phyloP scores from a whole-genome alignment of 2,888 invertebrate genomes.

The Notodonta dromedarius region DNA sequence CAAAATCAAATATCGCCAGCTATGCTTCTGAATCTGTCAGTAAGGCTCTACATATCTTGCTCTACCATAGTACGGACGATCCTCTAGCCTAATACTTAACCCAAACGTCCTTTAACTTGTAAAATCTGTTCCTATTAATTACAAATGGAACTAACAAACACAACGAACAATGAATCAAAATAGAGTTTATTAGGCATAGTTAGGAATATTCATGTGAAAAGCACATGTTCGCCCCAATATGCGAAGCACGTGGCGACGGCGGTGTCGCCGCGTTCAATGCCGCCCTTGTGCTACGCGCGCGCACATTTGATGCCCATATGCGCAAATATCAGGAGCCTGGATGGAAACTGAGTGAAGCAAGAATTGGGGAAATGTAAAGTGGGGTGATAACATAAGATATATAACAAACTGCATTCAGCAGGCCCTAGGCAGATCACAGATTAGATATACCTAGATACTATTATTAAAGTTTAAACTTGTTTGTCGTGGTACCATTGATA shows the following conservation, averaged over 20 bases:
- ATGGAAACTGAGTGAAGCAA: not conserved
- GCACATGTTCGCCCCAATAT: conserved; percentile 62
- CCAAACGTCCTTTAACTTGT: too few species aligned
- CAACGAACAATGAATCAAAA: conserved; percentile 36
- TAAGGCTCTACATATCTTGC: too few species aligned
- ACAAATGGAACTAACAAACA: conserved; percentile 16
- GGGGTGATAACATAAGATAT: too few species aligned
- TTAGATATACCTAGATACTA: too few species aligned
- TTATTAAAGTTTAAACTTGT: too few species aligned
- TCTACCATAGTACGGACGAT: too few species aligned
- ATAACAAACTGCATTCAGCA: too few species aligned
- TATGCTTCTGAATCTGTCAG: too few species aligned
- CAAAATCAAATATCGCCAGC: not conserved
- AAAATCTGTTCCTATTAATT: too few species aligned
- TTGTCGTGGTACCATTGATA: too few species aligned
- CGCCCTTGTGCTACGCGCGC: conserved; percentile 64
- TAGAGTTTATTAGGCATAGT: conserved; percentile 34
- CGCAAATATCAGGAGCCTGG: conserved; percentile 23
- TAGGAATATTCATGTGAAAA: conserved; percentile 11
- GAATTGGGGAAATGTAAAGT: not conserved
- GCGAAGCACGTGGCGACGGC: conserved; percentile 68
- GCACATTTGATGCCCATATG: conserved; percentile 72
- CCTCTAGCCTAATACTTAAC: too few species aligned
- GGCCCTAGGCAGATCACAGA: too few species aligned
- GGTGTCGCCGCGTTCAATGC: conserved; percentile 62